These are phyloP conservation scores for Neoniphon sammara DNA, from an alignment of 2,797 vertebrate genomes.

Conservation along the genomic window DNA sequence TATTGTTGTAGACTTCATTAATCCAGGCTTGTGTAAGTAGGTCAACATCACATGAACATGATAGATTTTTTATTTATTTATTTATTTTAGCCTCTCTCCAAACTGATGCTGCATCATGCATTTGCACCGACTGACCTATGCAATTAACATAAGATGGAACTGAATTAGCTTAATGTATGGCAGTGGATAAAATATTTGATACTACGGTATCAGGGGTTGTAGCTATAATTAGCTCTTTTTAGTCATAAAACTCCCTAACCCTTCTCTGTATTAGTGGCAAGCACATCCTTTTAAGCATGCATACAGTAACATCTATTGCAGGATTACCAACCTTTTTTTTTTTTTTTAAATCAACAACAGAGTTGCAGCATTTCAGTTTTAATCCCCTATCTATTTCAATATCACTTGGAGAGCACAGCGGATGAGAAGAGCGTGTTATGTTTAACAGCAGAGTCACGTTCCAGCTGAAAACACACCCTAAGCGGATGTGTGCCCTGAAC, in stretches of 20 bases:
- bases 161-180: slow-evolving; percentile 13
- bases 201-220: background rate
- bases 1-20: slow-evolving; percentile 57
- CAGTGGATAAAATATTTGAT: slow-evolving; percentile 13
- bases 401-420: background rate
- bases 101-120: slow-evolving; percentile 55
- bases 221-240: background rate
- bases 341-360: background rate
- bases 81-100: slow-evolving; percentile 55
- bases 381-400: slow-evolving; percentile 33
- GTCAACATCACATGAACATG: slow-evolving; percentile 75
- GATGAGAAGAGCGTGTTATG: slow-evolving; percentile 8
- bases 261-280: background rate
- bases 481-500: slow-evolving; percentile 50
- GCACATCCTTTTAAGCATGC: background rate
- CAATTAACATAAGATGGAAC: slow-evolving; percentile 19
- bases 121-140: slow-evolving; percentile 22
- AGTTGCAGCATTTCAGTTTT: background rate
- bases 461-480: slow-evolving; percentile 49
- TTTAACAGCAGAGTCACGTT: slow-evolving; percentile 65
- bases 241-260: background rate
- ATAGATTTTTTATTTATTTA: slow-evolving; percentile 59
- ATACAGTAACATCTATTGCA: slow-evolving; percentile 25
- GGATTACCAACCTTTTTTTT: background rate
- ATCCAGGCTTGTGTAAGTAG: slow-evolving; percentile 70